These are phyloP conservation scores for Oncorhynchus tshawytscha DNA, from an alignment of 2,113 vertebrate genomes.

Conservation along the genomic window DNA sequence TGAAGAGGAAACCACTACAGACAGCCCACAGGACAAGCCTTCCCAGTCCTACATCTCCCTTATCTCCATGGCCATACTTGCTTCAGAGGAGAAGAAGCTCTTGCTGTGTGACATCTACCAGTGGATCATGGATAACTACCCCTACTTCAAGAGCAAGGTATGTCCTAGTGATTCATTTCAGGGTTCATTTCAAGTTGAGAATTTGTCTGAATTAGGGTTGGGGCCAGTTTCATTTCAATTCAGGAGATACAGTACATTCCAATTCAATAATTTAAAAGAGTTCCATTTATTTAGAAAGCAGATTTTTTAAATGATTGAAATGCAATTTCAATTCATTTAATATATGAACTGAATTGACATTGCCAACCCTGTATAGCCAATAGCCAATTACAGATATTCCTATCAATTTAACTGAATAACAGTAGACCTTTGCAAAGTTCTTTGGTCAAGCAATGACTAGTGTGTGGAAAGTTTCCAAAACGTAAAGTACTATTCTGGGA, in stretches of 20 bases:
- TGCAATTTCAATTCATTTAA: too few relatives aligned
- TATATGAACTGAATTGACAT: too few relatives aligned
- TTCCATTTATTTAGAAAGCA: too few relatives aligned
- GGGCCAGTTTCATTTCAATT: too few relatives aligned
- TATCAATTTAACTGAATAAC: not conserved
- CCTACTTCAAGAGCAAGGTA: slow-evolving; percentile 86
- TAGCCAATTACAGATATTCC: too few relatives aligned
- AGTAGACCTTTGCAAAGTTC: not conserved
- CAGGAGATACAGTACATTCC: too few relatives aligned
- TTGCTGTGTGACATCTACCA: slow-evolving; percentile 85
- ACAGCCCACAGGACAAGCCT: slow-evolving; percentile 68
- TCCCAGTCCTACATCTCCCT: slow-evolving; percentile 82
- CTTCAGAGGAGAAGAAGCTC: slow-evolving; percentile 79
- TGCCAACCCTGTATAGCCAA: too few relatives aligned
- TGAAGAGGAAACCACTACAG: slow-evolving; percentile 36
- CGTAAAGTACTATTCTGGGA: too few relatives aligned
- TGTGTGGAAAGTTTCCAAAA: not conserved
- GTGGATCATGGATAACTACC: slow-evolving; percentile 85
- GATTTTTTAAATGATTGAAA: too few relatives aligned
- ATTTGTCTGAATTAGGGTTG: not conserved
- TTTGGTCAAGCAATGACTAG: too few relatives aligned
- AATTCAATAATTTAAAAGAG: too few relatives aligned
- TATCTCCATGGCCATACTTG: slow-evolving; percentile 82
- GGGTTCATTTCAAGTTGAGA: not conserved
- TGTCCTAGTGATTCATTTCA: not conserved